phyloP scores from a whole-genome alignment of 2,113 vertebrate species.

The Buteo buteo region DNA sequence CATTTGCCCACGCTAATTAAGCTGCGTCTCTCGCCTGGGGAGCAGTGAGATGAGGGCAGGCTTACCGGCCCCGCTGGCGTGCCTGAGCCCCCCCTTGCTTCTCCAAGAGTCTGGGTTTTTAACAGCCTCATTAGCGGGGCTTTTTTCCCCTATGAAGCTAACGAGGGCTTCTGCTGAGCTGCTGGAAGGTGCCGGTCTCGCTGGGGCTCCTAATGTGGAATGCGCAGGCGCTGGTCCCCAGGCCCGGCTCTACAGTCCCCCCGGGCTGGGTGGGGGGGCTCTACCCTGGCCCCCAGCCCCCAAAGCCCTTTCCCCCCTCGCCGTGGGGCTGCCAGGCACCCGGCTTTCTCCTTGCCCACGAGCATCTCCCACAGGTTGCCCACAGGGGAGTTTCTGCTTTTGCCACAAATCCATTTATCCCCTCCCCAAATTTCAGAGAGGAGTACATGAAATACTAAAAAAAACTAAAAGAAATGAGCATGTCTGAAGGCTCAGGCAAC shows the following conservation, averaged over 20 bases:
- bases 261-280: rapidly evolving
- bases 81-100: neutral
- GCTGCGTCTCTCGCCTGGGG: neutral
- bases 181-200: neutral
- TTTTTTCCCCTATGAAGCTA: constrained; percentile 22
- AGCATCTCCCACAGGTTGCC: neutral
- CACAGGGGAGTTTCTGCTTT: neutral
- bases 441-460: neutral
- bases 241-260: neutral
- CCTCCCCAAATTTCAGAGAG: rapidly evolving
- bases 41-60: neutral
- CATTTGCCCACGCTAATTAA: constrained; percentile 41
- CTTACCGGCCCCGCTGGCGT: rapidly evolving
- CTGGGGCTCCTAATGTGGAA: rapidly evolving
- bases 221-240: rapidly evolving
- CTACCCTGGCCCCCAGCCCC: neutral
- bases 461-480: neutral
- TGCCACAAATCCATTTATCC: neutral
- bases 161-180: neutral
- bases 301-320: rapidly evolving
- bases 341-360: neutral
- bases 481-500: neutral
- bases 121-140: constrained; percentile 33
- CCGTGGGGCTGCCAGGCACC: neutral
- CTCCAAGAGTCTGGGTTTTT: neutral